A percentile compares a stretch with the other conserved stretches of the same genome.
phyloP scores from a whole-genome alignment of 2,113 vertebrate species.

The Centropus bengalensis region DNA sequence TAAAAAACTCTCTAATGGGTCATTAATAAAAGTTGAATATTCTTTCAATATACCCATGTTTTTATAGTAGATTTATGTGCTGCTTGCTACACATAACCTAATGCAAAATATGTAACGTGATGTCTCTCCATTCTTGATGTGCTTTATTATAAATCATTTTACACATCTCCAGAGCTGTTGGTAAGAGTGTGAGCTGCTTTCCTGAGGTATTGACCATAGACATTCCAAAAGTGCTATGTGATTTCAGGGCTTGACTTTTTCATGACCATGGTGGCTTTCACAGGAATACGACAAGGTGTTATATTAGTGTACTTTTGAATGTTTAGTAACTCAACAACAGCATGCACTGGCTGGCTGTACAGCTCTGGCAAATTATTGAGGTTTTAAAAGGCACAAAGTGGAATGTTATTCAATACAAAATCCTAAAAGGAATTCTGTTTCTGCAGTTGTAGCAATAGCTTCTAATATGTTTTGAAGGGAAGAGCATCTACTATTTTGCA shows the following conservation, averaged over 20 bases:
- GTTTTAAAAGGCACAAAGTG: background rate
- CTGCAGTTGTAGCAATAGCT: background rate
- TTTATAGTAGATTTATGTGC: background rate
- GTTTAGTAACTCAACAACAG: background rate
- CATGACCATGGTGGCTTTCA: background rate
- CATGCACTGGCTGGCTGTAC: background rate
- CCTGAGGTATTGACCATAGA: background rate
- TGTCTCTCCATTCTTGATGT: background rate
- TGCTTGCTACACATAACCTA: background rate
- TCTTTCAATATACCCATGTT: background rate
- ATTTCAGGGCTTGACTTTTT: background rate
- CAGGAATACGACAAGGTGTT: background rate
- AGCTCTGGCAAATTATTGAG: background rate
- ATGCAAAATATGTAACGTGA: background rate
- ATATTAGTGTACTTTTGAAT: background rate
- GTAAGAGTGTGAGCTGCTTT: background rate
- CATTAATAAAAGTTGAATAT: conserved; percentile 39
- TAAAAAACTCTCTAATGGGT: background rate
- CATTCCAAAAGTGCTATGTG: background rate
- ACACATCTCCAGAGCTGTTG: background rate
- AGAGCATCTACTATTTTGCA: background rate
- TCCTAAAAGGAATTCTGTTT: background rate
- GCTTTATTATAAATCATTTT: background rate
- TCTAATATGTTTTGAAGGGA: background rate
- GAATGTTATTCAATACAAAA: background rate